phyloP scores from a whole-genome alignment of 2,113 vertebrate species.

The human (Homo sapiens) region DNA sequence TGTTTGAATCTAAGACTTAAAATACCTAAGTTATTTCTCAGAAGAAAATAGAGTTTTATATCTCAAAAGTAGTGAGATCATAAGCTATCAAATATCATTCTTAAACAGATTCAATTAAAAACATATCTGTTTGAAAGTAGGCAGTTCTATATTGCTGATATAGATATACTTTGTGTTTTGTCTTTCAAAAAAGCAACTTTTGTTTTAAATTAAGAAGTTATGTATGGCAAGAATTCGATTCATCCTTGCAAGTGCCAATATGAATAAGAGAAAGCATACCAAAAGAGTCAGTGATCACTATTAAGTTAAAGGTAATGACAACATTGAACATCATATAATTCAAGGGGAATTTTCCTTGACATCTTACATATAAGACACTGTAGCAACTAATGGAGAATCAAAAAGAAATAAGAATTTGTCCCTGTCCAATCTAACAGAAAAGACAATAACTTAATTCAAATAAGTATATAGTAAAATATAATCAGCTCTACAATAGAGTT shows the following conservation, averaged over 20 bases:
- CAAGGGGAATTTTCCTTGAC: background rate
- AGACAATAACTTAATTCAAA: background rate
- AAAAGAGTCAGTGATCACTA: background rate
- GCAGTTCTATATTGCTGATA: background rate
- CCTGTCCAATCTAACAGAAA: background rate
- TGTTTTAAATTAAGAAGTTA: constrained; percentile 33
- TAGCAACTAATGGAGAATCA: background rate
- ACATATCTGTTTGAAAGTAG: background rate
- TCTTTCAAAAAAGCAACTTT: background rate
- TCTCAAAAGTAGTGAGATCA: background rate
- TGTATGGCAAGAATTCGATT: background rate
- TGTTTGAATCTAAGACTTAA: background rate
- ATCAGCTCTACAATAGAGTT: background rate
- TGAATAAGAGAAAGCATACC: background rate
- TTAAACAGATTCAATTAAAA: background rate
- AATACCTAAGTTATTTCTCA: background rate
- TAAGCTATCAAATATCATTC: background rate
- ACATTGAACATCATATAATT: background rate
- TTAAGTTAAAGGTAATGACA: background rate
- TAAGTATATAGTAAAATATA: background rate
- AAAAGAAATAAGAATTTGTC: background rate
- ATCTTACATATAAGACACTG: background rate
- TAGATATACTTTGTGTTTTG: background rate
- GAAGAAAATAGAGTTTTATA: constrained; percentile 26
- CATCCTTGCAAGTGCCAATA: background rate